Percentiles rank a stretch among this genome's conserved stretches.
phyloP scores from a whole-genome alignment of 2,888 invertebrate genomes.

The Terebella lapidaria region DNA sequence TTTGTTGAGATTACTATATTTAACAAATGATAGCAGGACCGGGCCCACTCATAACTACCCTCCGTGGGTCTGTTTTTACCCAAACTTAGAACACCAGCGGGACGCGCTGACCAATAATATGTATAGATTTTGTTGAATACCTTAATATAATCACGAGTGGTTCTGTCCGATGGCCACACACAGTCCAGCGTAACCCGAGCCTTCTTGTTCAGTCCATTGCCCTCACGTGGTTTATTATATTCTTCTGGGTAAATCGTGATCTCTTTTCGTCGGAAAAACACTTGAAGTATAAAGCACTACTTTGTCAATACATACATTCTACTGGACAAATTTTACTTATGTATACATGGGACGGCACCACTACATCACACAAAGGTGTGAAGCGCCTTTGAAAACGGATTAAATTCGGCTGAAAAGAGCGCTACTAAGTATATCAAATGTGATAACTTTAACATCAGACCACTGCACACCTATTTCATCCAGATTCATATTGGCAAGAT shows the following conservation, averaged over 20 bases:
- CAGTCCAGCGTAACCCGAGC: constrained; percentile 86
- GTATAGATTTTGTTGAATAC: too few species aligned
- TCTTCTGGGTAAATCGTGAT: constrained; percentile 89
- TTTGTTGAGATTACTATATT: too few species aligned
- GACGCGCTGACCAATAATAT: too few species aligned
- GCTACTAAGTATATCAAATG: neutral
- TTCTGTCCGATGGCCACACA: constrained; percentile 84
- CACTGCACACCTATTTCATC: constrained; percentile 70
- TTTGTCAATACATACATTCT: neutral
- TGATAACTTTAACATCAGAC: neutral
- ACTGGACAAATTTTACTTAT: too few species aligned
- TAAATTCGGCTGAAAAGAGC: neutral
- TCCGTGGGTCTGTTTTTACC: too few species aligned
- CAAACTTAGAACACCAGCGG: too few species aligned
- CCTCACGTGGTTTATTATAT: constrained; percentile 82
- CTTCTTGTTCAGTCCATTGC: constrained; percentile 78
- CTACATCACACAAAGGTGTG: too few species aligned
- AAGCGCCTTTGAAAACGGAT: too few species aligned
- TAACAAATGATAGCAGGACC: too few species aligned
- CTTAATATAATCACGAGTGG: constrained; percentile 66
- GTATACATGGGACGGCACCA: too few species aligned
- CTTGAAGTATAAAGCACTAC: constrained; percentile 54
- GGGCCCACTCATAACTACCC: too few species aligned
- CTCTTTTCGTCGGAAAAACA: constrained; percentile 89
- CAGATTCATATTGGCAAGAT: constrained; percentile 78